phyloP scores from a whole-genome alignment of 2,797 vertebrate species.

The Threskiornis aethiopicus region DNA sequence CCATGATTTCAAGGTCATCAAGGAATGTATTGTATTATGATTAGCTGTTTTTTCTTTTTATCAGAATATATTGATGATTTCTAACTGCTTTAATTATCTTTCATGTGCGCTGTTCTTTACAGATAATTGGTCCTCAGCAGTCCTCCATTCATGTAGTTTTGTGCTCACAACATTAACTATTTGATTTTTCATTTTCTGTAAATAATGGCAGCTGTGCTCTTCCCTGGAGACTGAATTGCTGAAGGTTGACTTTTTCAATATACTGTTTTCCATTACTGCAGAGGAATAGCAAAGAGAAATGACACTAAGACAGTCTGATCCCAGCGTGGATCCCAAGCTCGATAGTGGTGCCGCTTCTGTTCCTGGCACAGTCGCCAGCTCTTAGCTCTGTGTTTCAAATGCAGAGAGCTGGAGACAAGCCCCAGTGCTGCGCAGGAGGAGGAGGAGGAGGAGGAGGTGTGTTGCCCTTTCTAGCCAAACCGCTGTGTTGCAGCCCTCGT shows the following conservation, averaged over 20 bases:
- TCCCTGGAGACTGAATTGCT: not conserved
- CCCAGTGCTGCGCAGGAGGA: not conserved
- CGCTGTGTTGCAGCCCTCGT: not conserved
- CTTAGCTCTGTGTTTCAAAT: not conserved
- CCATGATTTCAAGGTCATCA: not conserved
- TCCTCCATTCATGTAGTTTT: not conserved
- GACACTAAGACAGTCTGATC: not conserved
- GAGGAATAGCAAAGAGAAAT: not conserved
- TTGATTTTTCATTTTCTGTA: constrained; percentile 60
- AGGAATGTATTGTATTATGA: not conserved
- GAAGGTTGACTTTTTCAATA: constrained; percentile 17
- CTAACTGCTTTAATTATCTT: constrained; percentile 11
- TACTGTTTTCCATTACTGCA: not conserved
- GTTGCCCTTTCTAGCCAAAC: not conserved
- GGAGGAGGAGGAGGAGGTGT: not conserved
- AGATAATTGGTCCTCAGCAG: constrained; percentile 14
- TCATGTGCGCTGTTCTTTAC: not conserved
- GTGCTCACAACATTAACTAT: constrained; percentile 42
- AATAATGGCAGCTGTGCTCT: constrained; percentile 43
- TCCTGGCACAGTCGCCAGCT: not conserved
- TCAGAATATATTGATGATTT: constrained; percentile 2
- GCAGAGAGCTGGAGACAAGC: not conserved
- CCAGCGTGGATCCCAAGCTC: not conserved
- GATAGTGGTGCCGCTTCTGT: not conserved
- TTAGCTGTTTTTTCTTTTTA: constrained; percentile 2